phyloP scores from a whole-genome alignment of 2,113 vertebrate species.

The Ammodytes marinus region DNA sequence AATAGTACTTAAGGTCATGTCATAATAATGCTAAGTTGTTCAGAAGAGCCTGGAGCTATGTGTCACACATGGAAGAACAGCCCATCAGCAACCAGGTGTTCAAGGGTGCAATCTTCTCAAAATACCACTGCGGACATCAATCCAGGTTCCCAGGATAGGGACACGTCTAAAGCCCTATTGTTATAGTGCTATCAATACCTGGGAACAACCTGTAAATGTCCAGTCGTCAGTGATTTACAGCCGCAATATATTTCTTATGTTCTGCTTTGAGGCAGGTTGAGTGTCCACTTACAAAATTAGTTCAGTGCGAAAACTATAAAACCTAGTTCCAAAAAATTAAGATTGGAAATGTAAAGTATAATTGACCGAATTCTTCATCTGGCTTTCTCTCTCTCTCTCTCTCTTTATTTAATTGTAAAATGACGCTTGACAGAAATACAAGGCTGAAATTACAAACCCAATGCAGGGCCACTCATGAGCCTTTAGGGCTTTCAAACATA shows the following conservation, averaged over 20 bases:
- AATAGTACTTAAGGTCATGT: constrained; percentile 2
- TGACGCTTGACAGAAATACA: neutral
- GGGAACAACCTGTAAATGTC: constrained; percentile 9
- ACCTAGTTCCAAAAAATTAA: neutral
- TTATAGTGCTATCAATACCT: constrained; percentile 32
- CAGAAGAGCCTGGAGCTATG: constrained; percentile 27
- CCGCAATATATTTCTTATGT: neutral
- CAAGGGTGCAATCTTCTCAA: constrained; percentile 7
- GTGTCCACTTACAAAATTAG: neutral
- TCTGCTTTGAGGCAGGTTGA: neutral
- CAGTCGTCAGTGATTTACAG: neutral
- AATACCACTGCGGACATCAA: constrained; percentile 23
- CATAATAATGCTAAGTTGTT: constrained; percentile 11
- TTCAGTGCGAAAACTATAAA: neutral
- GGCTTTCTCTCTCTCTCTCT: neutral
- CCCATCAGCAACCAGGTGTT: constrained; percentile 13
- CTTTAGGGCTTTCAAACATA: neutral
- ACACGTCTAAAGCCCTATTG: constrained; percentile 19
- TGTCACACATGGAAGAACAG: constrained; percentile 38
- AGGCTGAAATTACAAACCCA: neutral
- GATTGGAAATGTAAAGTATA: neutral
- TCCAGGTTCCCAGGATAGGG: constrained; percentile 14
- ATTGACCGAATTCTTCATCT: neutral
- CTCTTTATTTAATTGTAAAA: neutral
- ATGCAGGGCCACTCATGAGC: neutral